Evolutionary conservation across 2,797 vertebrate genomes (phyloP).

Genomic region (Myiothlypis coronata): DNA sequence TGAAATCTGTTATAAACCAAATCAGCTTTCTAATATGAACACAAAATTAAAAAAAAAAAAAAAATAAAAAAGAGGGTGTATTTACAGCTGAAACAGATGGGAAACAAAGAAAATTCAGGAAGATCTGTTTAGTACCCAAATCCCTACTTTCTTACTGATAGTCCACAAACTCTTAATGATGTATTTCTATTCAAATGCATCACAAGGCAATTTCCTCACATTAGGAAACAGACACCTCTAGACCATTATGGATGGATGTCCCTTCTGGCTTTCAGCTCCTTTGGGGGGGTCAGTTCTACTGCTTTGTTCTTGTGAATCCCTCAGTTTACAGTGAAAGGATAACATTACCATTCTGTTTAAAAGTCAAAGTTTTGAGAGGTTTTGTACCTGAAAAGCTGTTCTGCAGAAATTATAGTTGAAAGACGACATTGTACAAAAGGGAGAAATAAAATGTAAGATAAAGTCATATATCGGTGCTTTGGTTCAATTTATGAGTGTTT

Average conservation of each 20-base stretch:
- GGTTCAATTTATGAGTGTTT: not conserved
- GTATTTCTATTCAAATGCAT: slow-evolving; percentile 23
- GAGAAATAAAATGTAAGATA: not conserved
- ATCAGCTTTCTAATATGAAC: not conserved
- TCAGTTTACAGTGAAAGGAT: not conserved
- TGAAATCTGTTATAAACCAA: not conserved
- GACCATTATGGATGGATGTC: not conserved
- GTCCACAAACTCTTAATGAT: not conserved
- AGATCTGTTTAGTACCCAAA: not conserved
- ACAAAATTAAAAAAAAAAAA: not conserved
- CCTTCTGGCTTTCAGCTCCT: not conserved
- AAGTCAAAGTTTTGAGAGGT: not conserved
- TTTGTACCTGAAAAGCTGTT: not conserved
- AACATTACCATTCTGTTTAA: not conserved
- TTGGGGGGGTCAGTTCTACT: not conserved
- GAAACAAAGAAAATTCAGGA: not conserved
- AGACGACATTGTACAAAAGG: not conserved
- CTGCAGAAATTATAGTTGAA: not conserved
- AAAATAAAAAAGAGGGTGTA: fast-evolving
- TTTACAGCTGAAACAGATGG: not conserved
- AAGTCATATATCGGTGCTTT: not conserved
- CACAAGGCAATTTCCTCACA: not conserved
- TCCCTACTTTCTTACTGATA: not conserved
- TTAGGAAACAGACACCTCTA: not conserved
- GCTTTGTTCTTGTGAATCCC: not conserved